Conservation (phyloP, 2,113 vertebrate genomes). For the Mus spicilegus region DNA sequence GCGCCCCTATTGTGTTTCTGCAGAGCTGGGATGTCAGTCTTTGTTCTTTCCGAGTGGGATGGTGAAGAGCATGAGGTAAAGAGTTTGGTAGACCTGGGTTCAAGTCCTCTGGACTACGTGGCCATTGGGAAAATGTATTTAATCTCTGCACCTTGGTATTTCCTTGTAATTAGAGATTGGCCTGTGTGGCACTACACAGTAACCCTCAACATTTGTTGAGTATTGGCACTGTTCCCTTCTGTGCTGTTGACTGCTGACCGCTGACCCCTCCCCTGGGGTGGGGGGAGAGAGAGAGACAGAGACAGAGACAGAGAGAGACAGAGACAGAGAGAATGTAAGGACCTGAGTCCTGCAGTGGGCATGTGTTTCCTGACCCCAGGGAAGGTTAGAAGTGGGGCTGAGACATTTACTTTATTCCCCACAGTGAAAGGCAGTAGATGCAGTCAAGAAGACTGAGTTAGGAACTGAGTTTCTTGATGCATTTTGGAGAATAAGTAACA, state of each 20-base stretch:
- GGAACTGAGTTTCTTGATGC: conserved; percentile 8
- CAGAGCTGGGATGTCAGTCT: not conserved
- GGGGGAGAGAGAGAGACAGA: not conserved
- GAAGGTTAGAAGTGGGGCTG: not conserved
- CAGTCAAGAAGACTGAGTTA: not conserved
- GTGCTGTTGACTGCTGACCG: not conserved
- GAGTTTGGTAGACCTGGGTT: not conserved
- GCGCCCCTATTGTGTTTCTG: not conserved
- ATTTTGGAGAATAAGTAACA: not conserved
- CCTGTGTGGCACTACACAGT: not conserved
- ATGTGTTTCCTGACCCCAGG: not conserved
- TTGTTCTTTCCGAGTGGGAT: conserved; percentile 17
- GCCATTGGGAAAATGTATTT: not conserved
- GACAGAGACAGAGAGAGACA: too few species aligned
- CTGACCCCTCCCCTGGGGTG: not conserved
- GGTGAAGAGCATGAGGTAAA: not conserved
- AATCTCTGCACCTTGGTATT: not conserved
- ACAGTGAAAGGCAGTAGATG: not conserved
- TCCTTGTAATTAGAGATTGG: not conserved
- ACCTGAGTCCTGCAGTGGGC: not conserved
- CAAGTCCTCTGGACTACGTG: not conserved
- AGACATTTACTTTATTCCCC: not conserved
- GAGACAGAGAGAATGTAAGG: too few species aligned
- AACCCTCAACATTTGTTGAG: not conserved
- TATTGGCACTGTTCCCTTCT: not conserved